These are phyloP conservation scores for Hippocampus guttulatus DNA, from an alignment of 2,113 vertebrate species.

Conservation along the genomic window DNA sequence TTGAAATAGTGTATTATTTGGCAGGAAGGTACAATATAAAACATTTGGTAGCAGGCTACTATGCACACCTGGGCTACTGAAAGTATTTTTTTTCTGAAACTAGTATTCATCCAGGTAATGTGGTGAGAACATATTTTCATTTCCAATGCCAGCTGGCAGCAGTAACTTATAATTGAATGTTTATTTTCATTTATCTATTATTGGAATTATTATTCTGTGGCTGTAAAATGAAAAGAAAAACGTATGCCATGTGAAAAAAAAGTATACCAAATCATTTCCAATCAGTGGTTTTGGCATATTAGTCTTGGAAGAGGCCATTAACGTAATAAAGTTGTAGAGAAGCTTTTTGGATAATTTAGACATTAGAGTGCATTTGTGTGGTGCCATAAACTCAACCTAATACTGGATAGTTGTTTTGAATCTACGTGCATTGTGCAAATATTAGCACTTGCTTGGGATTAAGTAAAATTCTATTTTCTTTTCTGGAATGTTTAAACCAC, in stretches of 20 bases:
- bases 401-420: background rate
- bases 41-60: too few species aligned
- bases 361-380: background rate
- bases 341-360: background rate
- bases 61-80: too few species aligned
- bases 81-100: too few species aligned
- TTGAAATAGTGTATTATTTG: too few species aligned
- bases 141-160: background rate
- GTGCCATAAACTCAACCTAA: background rate
- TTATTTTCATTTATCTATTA: too few species aligned
- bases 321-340: background rate
- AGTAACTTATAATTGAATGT: too few species aligned
- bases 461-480: constrained; percentile 18
- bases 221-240: background rate
- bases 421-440: background rate
- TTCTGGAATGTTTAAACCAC: constrained; percentile 7
- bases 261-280: background rate
- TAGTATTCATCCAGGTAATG: background rate
- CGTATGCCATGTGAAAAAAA: background rate
- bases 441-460: constrained; percentile 16
- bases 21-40: too few species aligned
- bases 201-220: background rate
- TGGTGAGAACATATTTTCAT: background rate
- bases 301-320: background rate
- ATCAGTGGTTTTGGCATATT: background rate